Conservation (phyloP, 2,797 vertebrate species). For the Neostethus bicornis region DNA sequence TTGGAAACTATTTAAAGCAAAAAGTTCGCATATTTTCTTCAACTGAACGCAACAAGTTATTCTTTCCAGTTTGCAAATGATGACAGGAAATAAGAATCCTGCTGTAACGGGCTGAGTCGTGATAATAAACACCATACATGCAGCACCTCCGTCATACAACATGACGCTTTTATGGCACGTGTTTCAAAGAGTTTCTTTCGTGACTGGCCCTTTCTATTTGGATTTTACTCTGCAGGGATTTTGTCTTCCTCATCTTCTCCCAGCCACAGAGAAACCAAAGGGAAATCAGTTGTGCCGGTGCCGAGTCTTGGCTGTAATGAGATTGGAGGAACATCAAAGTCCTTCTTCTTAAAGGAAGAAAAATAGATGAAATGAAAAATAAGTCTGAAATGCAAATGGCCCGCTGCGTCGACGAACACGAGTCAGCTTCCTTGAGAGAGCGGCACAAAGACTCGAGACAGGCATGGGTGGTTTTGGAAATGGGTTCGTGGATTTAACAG, state of each 20-base stretch:
- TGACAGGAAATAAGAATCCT: constrained; percentile 14
- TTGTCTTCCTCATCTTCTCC: constrained; percentile 62
- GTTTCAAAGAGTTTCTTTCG: constrained; percentile 49
- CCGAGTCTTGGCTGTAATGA: constrained; percentile 72
- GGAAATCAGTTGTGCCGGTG: constrained; percentile 63
- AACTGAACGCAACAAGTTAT: no score
- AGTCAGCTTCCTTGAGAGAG: constrained; percentile 63
- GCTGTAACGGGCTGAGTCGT: constrained; percentile 33
- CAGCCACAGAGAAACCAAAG: constrained; percentile 45
- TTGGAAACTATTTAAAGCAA: no score
- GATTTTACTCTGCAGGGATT: constrained; percentile 67
- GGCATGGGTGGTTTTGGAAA: constrained; percentile 34
- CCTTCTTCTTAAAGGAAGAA: constrained; percentile 65
- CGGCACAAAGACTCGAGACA: constrained; percentile 52
- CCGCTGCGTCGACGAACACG: constrained; percentile 58
- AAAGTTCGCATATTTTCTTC: no score
- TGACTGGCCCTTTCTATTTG: constrained; percentile 47
- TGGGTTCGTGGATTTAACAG: constrained; percentile 43
- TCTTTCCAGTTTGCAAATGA: no score
- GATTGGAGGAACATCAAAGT: constrained; percentile 83
- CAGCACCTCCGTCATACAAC: constrained; percentile 37
- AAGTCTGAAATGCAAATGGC: constrained; percentile 76
- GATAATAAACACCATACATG: constrained; percentile 59
- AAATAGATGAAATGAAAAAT: constrained; percentile 71
- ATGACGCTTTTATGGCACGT: constrained; percentile 35